These are phyloP conservation scores for Drosophila lacteicornis DNA, from an alignment of 1,140 invertebrate genomes.

Conservation along the genomic window DNA sequence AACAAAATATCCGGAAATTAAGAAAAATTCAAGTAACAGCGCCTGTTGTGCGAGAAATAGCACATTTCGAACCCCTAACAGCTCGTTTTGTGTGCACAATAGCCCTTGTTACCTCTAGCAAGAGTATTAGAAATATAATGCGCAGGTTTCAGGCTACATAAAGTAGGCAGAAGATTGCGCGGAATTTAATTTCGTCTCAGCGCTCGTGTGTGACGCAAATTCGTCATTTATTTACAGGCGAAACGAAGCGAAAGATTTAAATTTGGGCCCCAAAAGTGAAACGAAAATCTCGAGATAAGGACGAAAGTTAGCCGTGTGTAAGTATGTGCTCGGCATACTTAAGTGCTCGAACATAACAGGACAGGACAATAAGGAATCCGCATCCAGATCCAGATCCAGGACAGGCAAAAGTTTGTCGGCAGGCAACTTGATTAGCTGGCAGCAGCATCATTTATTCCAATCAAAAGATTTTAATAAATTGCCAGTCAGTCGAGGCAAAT, in stretches of 20 bases:
- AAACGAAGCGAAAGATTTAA: conserved; percentile 47
- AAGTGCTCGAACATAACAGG: conserved; percentile 22
- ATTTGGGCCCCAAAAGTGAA: conserved; percentile 25
- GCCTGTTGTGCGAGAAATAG: no score
- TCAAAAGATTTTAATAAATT: conserved; percentile 77
- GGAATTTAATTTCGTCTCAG: conserved; percentile 41
- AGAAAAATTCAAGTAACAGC: no score
- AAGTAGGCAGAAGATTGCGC: neutral
- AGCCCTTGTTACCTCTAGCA: no score
- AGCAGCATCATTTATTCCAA: conserved; percentile 75
- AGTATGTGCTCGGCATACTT: conserved; percentile 57
- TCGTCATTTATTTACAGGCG: conserved; percentile 43
- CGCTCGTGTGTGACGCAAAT: conserved; percentile 42
- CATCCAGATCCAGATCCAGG: conserved; percentile 7
- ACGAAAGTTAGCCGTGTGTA: conserved; percentile 35
- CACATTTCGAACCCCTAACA: neutral
- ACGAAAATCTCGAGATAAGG: conserved; percentile 23
- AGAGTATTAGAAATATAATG: neutral
- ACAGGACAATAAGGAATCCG: conserved; percentile 21
- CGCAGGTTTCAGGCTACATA: conserved; percentile 5
- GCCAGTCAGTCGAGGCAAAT: conserved; percentile 39
- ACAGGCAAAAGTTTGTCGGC: conserved; percentile 16
- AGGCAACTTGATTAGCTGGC: conserved; percentile 65
- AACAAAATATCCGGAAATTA: no score
- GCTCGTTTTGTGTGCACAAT: no score